phyloP scores from a whole-genome alignment of 2,888 invertebrate species.

The Apodemia mormo region DNA sequence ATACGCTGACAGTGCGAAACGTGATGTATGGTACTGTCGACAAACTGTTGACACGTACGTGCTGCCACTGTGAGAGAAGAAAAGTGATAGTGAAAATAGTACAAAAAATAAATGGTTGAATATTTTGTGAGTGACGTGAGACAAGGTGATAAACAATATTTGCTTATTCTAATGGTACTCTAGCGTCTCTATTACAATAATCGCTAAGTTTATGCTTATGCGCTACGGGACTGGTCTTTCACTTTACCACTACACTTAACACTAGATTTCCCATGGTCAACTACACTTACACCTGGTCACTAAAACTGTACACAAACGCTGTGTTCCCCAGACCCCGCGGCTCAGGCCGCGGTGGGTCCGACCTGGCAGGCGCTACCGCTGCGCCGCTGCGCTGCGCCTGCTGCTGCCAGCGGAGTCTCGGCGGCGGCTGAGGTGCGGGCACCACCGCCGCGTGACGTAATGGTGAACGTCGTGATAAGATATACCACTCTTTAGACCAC shows the following conservation, averaged over 20 bases:
- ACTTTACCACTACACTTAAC: conserved; percentile 14
- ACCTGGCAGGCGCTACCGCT: conserved; percentile 6
- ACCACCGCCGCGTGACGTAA: conserved; percentile 17
- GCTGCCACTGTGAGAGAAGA: conserved; percentile 19
- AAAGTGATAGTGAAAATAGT: conserved; percentile 18
- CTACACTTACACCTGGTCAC: conserved; percentile 22
- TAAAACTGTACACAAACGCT: conserved; percentile 15
- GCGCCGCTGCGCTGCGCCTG: too few species aligned
- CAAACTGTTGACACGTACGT: conserved; percentile 10
- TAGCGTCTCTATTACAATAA: conserved; percentile 16
- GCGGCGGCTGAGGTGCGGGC: conserved; percentile 21
- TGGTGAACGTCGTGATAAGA: background rate
- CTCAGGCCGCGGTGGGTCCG: conserved; percentile 7
- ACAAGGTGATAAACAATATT: background rate
- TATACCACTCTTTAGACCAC: conserved; percentile 4
- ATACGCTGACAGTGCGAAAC: too few species aligned
- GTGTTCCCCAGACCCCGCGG: background rate
- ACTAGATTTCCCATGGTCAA: conserved; percentile 11
- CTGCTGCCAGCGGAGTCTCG: conserved; percentile 10
- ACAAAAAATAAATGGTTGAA: background rate
- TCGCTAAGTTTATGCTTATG: too few species aligned
- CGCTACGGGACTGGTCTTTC: conserved; percentile 12
- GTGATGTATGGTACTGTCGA: too few species aligned
- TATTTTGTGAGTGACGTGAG: too few species aligned
- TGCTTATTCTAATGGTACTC: conserved; percentile 12